phyloP scores from a whole-genome alignment of 2,888 invertebrate genomes.

The Alentia gelatinosa region DNA sequence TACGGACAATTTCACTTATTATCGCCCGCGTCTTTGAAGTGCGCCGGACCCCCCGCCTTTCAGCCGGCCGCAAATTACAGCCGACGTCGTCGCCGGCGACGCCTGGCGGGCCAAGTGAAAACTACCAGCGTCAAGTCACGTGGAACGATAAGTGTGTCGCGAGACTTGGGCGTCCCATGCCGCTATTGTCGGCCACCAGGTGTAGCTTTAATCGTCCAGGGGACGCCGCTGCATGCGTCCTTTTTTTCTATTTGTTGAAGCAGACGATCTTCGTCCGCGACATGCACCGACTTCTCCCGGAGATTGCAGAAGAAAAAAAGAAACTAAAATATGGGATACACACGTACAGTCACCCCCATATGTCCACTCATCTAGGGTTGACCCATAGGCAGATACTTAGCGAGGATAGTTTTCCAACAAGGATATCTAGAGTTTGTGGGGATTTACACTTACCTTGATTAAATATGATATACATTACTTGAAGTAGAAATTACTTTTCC shows the following conservation, averaged over 20 bases:
- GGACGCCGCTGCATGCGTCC: background rate
- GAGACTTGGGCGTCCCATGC: background rate
- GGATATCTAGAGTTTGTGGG: no score
- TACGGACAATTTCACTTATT: constrained; percentile 22
- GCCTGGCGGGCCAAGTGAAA: background rate
- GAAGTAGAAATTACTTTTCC: no score
- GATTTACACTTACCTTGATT: no score
- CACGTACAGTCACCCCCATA: no score
- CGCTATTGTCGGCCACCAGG: background rate
- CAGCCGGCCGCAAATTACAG: background rate
- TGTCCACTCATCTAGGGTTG: no score
- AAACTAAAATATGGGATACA: no score
- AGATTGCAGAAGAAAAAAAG: no score
- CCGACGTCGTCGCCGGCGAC: background rate
- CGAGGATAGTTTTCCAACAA: no score
- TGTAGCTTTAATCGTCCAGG: background rate
- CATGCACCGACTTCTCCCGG: no score
- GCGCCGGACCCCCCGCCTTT: background rate
- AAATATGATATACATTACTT: no score
- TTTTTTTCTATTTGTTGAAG: background rate
- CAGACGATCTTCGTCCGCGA: background rate
- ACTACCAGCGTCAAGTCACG: background rate
- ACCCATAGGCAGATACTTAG: no score
- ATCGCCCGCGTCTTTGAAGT: constrained; percentile 14
- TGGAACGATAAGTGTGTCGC: constrained; percentile 16